Evolutionary conservation across 2,888 invertebrate genomes (phyloP), one percentile per base, ranked within the genome.

Genomic region (Apamea sordens): DNA sequence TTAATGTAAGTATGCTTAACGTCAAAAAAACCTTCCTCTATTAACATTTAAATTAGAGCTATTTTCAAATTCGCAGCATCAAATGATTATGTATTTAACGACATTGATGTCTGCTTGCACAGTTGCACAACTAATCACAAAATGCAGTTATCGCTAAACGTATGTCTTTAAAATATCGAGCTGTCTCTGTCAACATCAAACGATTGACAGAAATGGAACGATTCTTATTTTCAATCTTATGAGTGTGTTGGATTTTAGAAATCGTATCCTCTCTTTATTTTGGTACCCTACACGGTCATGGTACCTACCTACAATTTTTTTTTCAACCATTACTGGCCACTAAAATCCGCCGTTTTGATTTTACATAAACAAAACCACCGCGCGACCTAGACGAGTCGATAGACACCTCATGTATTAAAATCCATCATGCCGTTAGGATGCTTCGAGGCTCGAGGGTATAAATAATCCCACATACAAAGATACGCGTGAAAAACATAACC

Each of bases 1-100:
- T n/a, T n/a, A n/a, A n/a, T n/a, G n/a, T n/a, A n/a, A n/a, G n/a
- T n/a, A n/a, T 50, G 50, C 69, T 64, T 56, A 47, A 67, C 44
- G 53, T 68, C 59, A 74, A 44, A 73, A 69, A 69, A 24, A 18
- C 28, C 73, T 73, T 69, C 69, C 47, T 73, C 61, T 79, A 73
- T 73, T 63, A 24, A 70, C 70, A 65, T 76, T 69, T 47, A 44
- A 79, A 80, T 79, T 47, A 53, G 10, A 44, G 13, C 53, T 6
- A 36, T 53, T 50, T 59, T 36, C 13, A 15, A 61, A 63, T 28
- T 50, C 32, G 5, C 13, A 63, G 47, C 18, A 75, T 32, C 47
- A 21, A 44, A 10, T 53, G 6, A 41, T 32, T 77, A 64, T 18
- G 24, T 6, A 53, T 13, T 18, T 0, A 36, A 5, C 7, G 15